Evolutionary conservation across 2,113 vertebrate species (phyloP).

Genomic region (Carollia perspicillata): DNA sequence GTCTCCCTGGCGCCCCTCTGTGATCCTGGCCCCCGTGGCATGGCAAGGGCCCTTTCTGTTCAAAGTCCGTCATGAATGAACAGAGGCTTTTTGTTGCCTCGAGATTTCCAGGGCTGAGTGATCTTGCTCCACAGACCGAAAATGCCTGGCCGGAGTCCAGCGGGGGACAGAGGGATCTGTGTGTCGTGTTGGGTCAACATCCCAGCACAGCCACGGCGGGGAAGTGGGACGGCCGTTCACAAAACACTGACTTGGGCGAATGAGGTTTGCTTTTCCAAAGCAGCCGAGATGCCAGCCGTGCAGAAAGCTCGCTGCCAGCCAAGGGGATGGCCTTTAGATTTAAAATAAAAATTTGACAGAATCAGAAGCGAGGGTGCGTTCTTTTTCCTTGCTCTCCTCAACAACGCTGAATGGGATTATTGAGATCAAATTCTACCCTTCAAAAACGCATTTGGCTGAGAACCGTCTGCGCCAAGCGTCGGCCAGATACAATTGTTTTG

Average conservation of each 20-base stretch:
- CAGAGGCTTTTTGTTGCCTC: constrained; percentile 29
- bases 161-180: constrained; percentile 42
- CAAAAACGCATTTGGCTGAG: neutral
- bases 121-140: neutral
- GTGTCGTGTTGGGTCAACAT: neutral
- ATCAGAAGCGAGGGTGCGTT: neutral
- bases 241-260: neutral
- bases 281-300: fast-evolving
- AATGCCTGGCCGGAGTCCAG: constrained; percentile 17
- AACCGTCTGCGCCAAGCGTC: neutral
- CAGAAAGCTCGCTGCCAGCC: neutral
- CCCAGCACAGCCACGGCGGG: neutral
- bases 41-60: neutral
- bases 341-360: neutral
- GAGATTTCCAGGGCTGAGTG: neutral
- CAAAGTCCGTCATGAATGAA: neutral
- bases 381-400: neutral
- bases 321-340: fast-evolving
- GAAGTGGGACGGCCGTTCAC: neutral
- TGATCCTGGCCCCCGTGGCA: neutral
- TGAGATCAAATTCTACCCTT: neutral
- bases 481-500: neutral
- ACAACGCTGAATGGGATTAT: neutral
- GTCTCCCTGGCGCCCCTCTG: neutral
- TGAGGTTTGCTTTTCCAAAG: neutral